Base-by-base conservation (phyloP, 1,140 invertebrate species). In the Drosophila biarmipes region DNA sequence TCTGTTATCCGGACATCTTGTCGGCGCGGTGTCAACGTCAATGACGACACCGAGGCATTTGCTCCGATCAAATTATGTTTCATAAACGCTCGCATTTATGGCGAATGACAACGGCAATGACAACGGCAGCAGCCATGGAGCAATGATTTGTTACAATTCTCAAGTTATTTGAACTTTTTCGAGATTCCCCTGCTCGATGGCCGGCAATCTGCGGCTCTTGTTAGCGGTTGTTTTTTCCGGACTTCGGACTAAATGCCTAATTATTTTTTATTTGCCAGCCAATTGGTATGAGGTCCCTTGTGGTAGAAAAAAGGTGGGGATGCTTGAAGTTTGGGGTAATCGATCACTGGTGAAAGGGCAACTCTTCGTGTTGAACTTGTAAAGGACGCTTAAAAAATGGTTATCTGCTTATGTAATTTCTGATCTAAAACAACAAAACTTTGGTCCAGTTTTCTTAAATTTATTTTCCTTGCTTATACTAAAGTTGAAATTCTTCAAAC, bases 1-100 rank as follows among this genome's bases (percentile, higher is more conserved):
- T 48, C 40, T 12, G 27, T 40, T 64, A 52, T 81, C 69, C 71
- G 58, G 46, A 57, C 46, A 74, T 79, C 80, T 84, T 49, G 57
- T 59, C 59, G 55, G 48, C 37, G 27, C 68, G 57, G 52, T 87
- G 78, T 79, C 81, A 78, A 75, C 69, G 78, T 67, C 78, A 77
- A 63, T 63, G 78, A 42, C 78, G 81, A 78, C 81, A 87, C 45
- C 55, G 48, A 75, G 71, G 82, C 78, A 86, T 86, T 86, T 87
- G 84, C 46, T 58, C 68, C 67, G 84, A 89, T 89, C 84, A 89
- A 89, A 89, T 89, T 89, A 89, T 89, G 84, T 89, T 89, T 89
- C 84, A 89, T 89, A 89, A 89, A 89, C 79, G 84, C 77, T 89
- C 78, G 78, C 84, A 79, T 87, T 87, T 87, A 82, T 82, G 73